Conservation (phyloP, 2,888 invertebrate species). For the Ceraclea dissimilis region DNA sequence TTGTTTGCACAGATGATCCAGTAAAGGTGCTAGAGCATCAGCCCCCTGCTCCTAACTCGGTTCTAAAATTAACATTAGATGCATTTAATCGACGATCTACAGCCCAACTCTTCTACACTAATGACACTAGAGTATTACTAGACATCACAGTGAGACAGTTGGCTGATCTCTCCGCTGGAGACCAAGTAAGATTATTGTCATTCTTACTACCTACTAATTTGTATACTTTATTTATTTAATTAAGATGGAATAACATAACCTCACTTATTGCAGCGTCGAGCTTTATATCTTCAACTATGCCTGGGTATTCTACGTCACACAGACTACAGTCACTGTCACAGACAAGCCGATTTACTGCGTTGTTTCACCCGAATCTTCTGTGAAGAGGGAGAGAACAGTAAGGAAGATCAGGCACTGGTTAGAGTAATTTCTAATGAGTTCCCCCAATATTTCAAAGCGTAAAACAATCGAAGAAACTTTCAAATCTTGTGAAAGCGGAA, state of each 20-base stretch:
- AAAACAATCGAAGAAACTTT: constrained; percentile 29
- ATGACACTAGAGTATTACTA: constrained; percentile 88
- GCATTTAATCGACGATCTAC: constrained; percentile 73
- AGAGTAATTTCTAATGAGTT: constrained; percentile 79
- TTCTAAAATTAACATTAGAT: constrained; percentile 82
- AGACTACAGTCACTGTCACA: constrained; percentile 71
- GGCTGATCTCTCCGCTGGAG: constrained; percentile 82
- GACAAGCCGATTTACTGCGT: constrained; percentile 72
- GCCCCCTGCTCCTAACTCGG: constrained; percentile 72
- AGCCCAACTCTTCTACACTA: constrained; percentile 86
- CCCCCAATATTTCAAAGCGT: constrained; percentile 67
- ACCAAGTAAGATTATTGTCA: constrained; percentile 35
- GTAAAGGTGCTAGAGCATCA: constrained; percentile 78
- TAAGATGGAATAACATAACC: too few relatives aligned
- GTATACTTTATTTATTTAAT: too few relatives aligned
- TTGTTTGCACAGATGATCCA: constrained; percentile 76
- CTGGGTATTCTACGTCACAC: constrained; percentile 75
- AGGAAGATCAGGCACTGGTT: constrained; percentile 69
- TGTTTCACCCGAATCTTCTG: constrained; percentile 83
- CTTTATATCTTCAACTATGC: constrained; percentile 71
- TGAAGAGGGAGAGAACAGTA: constrained; percentile 69
- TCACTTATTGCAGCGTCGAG: constrained; percentile 57
- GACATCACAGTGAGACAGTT: constrained; percentile 89
- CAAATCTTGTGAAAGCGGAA: too few relatives aligned
- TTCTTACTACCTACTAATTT: background rate